Conservation (phyloP, 2,797 vertebrate genomes). For the Buphagus erythrorhynchus region DNA sequence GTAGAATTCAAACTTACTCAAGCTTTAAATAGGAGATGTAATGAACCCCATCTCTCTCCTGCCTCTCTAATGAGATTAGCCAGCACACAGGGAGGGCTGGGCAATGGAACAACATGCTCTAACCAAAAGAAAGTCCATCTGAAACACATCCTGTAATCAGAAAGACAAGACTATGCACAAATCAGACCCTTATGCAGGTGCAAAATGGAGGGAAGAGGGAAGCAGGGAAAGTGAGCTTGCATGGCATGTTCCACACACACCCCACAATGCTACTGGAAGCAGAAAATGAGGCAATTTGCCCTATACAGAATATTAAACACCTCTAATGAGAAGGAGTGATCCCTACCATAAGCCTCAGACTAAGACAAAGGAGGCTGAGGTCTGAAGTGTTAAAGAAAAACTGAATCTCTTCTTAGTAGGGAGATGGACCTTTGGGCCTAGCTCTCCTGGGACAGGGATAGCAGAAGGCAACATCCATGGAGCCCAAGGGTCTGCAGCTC, state of each 20-base stretch:
- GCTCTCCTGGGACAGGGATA: neutral
- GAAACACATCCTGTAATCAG: neutral
- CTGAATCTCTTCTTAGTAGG: neutral
- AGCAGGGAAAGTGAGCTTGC: neutral
- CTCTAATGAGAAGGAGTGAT: neutral
- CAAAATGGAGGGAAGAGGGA: neutral
- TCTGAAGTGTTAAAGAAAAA: neutral
- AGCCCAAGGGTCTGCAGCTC: neutral
- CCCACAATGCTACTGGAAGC: neutral
- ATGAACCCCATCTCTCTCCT: neutral
- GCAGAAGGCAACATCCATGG: neutral
- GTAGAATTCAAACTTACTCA: constrained; percentile 42
- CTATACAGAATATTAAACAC: neutral
- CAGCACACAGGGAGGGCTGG: neutral
- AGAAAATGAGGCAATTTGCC: neutral
- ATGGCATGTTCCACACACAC: neutral
- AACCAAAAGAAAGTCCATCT: neutral
- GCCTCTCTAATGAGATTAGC: neutral
- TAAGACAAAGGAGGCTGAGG: neutral
- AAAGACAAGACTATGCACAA: neutral
- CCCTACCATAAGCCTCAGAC: neutral
- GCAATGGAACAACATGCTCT: neutral
- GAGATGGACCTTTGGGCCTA: neutral
- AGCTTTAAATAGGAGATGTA: constrained; percentile 50
- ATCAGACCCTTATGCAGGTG: neutral